Conservation (phyloP, 2,888 invertebrate genomes). For the Amitus sp. region DNA sequence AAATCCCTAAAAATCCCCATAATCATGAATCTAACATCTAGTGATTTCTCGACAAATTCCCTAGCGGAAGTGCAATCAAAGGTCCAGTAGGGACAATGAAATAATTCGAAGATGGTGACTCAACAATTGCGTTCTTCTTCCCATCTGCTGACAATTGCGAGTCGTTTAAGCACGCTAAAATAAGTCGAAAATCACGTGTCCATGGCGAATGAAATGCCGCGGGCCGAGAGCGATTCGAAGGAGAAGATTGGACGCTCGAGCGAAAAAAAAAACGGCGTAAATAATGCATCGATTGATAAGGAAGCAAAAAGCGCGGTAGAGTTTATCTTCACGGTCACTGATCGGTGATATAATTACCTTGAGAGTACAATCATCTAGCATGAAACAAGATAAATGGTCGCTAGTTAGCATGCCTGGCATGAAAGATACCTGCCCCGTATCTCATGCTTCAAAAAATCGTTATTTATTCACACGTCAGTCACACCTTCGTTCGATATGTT, state of each 20-base stretch:
- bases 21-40: no score
- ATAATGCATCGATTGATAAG: slow-evolving; percentile 12
- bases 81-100: slow-evolving; percentile 1
- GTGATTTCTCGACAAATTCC: no score
- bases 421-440: neutral
- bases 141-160: slow-evolving; percentile 1
- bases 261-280: slow-evolving; percentile 7
- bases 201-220: slow-evolving; percentile 2
- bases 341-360: slow-evolving; percentile 11
- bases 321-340: slow-evolving; percentile 14
- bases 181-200: neutral
- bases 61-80: neutral
- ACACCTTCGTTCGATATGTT: no score
- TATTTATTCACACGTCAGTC: slow-evolving; percentile 11
- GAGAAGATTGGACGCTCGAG: slow-evolving; percentile 3
- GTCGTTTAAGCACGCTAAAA: neutral
- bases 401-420: slow-evolving; percentile 2
- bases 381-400: slow-evolving; percentile 6
- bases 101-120: neutral
- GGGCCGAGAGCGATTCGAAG: slow-evolving; percentile 4
- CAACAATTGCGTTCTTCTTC: neutral
- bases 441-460: no score
- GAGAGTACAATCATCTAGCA: slow-evolving; percentile 7
- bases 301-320: slow-evolving; percentile 5
- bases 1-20: no score